These are phyloP conservation scores for Catocala nupta DNA, from an alignment of 2,888 invertebrate species.

Conservation along the genomic window DNA sequence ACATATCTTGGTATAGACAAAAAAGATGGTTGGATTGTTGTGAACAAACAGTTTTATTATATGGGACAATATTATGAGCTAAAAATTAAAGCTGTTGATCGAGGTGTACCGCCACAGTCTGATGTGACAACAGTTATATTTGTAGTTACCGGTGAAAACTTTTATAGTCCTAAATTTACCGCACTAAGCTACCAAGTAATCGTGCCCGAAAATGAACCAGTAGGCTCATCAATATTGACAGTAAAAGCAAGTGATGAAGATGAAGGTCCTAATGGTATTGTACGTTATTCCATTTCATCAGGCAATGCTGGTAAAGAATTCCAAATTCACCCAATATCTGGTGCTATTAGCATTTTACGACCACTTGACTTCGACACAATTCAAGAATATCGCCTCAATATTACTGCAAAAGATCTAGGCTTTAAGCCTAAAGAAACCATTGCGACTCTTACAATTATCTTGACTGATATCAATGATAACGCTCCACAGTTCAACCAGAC, in stretches of 20 bases:
- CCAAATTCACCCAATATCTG: slow-evolving; percentile 91
- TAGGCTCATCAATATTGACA: slow-evolving; percentile 94
- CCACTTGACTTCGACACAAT: slow-evolving; percentile 95
- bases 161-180: slow-evolving; percentile 93
- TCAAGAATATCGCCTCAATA: slow-evolving; percentile 94
- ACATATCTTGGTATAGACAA: slow-evolving; percentile 91
- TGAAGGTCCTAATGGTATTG: slow-evolving; percentile 95
- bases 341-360: slow-evolving; percentile 93
- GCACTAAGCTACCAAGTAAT: slow-evolving; percentile 95
- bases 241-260: slow-evolving; percentile 95
- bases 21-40: slow-evolving; percentile 93
- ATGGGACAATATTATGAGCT: slow-evolving; percentile 90
- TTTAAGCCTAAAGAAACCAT: slow-evolving; percentile 92
- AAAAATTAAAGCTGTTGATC: slow-evolving; percentile 92
- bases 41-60: slow-evolving; percentile 87
- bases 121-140: slow-evolving; percentile 92
- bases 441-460: slow-evolving; percentile 93
- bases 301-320: slow-evolving; percentile 95
- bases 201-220: slow-evolving; percentile 96
- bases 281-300: slow-evolving; percentile 93
- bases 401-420: slow-evolving; percentile 95
- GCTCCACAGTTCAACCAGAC: slow-evolving; percentile 94
- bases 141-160: slow-evolving; percentile 95
- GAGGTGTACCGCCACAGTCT: slow-evolving; percentile 94
- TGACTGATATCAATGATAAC: slow-evolving; percentile 98